Evolutionary conservation across 2,797 vertebrate genomes (phyloP), one percentile per base, ranked within the genome.

Genomic region (Aeoliscus strigatus): DNA sequence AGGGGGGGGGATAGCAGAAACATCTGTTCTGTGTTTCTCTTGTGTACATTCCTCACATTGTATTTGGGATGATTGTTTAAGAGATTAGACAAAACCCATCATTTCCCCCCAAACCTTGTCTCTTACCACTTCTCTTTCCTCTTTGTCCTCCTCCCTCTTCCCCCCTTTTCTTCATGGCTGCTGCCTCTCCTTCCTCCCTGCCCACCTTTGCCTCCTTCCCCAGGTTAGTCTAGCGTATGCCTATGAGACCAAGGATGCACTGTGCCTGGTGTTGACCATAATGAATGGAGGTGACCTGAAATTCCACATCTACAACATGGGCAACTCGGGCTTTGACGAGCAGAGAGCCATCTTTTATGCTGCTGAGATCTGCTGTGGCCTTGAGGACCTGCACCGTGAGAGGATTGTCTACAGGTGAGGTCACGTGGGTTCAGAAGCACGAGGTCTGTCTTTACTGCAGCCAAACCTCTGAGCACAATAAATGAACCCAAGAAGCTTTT

Each of bases 281-380:
- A 94, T 96, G 94, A 93, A 93, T 10, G 93, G 93, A 52, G 93
- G 93, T 2, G 94, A 96, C 80, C 73, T 95, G 63, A 94, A 93
- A 76, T 96, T 94, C 68, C 93, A 96, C 82, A 94, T 96, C 69
- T 91, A 94, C 78, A 93, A 93, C 79, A 88, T 94, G 91, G 93
- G 93, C 42, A 88, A 85, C 69, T 92, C 92, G 0, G 93, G 94
- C 70, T 90, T 96, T n/a, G 91, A 93, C 6, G 93, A 94, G 73
- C 88, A 89, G 77, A 86, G 93, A 33, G 93, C 92, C 29, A 85
- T 96, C 61, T 95, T 96, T 83, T 95, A 95, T 30, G 93, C 93
- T 53, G 93, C 93, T n/a, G 93, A 94, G 72, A 83, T 96, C 66
- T 92, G 92, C 84, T 95, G 93, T 44, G 93, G 92, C 65, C 77